Evolutionary conservation across 2,797 vertebrate species (phyloP).

Genomic region (Scolopax rusticola): DNA sequence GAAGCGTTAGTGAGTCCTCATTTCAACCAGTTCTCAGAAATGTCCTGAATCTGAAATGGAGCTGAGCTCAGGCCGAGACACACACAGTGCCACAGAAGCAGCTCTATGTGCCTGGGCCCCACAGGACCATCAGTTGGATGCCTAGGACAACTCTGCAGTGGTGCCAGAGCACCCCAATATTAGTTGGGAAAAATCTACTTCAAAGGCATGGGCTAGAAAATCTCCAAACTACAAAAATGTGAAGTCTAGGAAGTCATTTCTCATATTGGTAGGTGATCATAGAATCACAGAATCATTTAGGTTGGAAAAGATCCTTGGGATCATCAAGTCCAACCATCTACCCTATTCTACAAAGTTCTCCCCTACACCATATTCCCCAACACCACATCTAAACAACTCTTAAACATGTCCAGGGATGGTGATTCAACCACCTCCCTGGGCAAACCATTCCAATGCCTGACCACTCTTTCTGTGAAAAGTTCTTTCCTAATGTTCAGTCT

Average conservation of each 20-base stretch:
- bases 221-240: not conserved
- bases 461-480: too few relatives aligned
- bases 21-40: conserved; percentile 14
- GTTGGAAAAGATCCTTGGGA: too few relatives aligned
- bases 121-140: not conserved
- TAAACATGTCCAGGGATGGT: too few relatives aligned
- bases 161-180: not conserved
- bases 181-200: not conserved
- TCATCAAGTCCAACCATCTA: too few relatives aligned
- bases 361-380: too few relatives aligned
- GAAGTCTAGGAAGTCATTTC: not conserved
- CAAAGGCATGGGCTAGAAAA: not conserved
- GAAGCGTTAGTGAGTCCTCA: not conserved
- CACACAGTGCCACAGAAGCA: not conserved
- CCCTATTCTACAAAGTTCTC: too few relatives aligned
- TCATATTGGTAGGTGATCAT: not conserved
- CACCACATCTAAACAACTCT: too few relatives aligned
- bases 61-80: not conserved
- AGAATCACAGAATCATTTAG: too few relatives aligned
- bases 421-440: too few relatives aligned
- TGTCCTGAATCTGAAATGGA: conserved; percentile 2
- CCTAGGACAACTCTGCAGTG: not conserved
- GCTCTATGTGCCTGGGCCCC: not conserved
- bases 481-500: too few relatives aligned
- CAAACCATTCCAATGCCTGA: too few relatives aligned